phyloP scores from a whole-genome alignment of 1,140 invertebrate species.

The Lepidurus arcticus region DNA sequence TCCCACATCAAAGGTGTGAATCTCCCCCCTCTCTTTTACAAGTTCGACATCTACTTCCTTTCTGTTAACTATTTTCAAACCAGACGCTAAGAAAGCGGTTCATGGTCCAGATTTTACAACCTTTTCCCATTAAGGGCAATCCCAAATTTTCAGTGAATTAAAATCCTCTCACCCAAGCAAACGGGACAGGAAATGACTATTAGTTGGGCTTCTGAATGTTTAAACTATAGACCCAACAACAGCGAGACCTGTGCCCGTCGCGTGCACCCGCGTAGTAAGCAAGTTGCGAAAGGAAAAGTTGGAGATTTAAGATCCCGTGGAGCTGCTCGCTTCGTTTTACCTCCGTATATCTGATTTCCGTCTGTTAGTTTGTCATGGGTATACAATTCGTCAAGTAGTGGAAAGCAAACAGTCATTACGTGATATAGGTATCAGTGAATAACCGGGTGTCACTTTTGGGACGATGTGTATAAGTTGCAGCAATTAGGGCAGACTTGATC shows the following conservation, averaged over 20 bases:
- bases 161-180: background rate
- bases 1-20: background rate
- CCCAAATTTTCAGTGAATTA: background rate
- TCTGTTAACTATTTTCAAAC: background rate
- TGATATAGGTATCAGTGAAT: background rate
- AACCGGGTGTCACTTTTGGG: background rate
- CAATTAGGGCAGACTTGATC: background rate
- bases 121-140: background rate
- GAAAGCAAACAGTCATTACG: background rate
- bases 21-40: background rate
- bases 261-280: background rate
- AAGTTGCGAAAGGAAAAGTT: background rate
- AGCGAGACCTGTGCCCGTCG: background rate
- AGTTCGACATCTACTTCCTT: constrained; percentile 5
- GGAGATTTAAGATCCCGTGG: background rate
- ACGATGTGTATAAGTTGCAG: background rate
- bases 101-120: constrained; percentile 19
- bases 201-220: background rate
- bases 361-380: background rate
- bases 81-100: constrained; percentile 1
- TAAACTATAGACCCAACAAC: background rate
- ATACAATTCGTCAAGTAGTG: background rate
- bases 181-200: background rate
- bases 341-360: background rate
- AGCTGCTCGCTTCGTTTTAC: background rate